phyloP scores from a whole-genome alignment of 2,113 vertebrate genomes.

The Siniperca knerii region DNA sequence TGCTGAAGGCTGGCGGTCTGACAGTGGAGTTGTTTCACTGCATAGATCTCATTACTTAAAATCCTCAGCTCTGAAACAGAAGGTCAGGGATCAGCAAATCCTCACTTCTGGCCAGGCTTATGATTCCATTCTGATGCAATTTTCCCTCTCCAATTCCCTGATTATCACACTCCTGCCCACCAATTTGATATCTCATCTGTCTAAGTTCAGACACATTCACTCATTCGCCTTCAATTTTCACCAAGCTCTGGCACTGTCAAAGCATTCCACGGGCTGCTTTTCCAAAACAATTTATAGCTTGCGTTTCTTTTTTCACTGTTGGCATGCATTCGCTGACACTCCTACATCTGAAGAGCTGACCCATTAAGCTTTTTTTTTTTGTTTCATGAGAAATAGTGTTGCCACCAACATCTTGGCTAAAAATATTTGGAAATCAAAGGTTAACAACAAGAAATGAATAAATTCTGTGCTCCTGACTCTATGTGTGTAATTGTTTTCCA shows the following conservation, averaged over 20 bases:
- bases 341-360: constrained; percentile 21
- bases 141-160: constrained; percentile 75
- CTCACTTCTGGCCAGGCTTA: constrained; percentile 76
- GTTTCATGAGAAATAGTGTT: background rate
- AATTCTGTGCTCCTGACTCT: background rate
- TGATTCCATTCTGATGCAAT: constrained; percentile 84
- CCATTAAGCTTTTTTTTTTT: background rate
- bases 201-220: constrained; percentile 66
- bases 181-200: constrained; percentile 75
- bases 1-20: constrained; percentile 34
- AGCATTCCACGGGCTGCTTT: constrained; percentile 26
- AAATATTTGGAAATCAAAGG: background rate
- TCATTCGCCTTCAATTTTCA: constrained; percentile 58
- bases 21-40: constrained; percentile 67
- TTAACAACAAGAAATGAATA: background rate
- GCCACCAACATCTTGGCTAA: background rate
- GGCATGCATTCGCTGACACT: background rate
- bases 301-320: background rate
- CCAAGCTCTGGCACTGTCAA: constrained; percentile 30
- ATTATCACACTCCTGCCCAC: constrained; percentile 74
- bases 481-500: background rate
- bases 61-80: constrained; percentile 81
- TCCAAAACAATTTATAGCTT: constrained; percentile 51
- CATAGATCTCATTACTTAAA: constrained; percentile 84
- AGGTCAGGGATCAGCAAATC: constrained; percentile 84